Evolutionary conservation across 1,140 invertebrate genomes (phyloP).

Genomic region (Alviniconcha marisindica): DNA sequence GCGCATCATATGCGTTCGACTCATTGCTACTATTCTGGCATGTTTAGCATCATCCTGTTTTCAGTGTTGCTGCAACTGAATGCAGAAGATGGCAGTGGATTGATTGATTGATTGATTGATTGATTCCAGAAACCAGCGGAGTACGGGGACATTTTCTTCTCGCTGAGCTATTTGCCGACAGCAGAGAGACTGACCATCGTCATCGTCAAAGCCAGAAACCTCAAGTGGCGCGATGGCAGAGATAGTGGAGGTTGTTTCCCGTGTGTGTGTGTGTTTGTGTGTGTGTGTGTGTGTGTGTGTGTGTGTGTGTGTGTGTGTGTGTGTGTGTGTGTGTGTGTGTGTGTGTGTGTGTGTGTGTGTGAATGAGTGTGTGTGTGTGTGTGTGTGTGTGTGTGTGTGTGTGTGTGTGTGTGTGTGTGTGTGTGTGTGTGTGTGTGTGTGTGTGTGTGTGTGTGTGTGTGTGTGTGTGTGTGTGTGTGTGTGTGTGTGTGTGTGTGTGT

Average conservation of each 20-base stretch:
- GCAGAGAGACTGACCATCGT: slow-evolving; percentile 87
- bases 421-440: neutral
- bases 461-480: slow-evolving; percentile 27
- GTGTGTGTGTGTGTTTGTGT: neutral
- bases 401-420: neutral
- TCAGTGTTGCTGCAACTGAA: too few species aligned
- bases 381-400: neutral
- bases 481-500: neutral
- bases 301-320: neutral
- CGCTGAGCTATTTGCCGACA: slow-evolving; percentile 86
- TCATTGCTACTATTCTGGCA: too few species aligned
- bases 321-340: neutral
- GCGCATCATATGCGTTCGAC: too few species aligned
- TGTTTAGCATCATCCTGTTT: too few species aligned
- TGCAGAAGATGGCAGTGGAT: neutral
- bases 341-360: neutral
- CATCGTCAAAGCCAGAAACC: slow-evolving; percentile 86
- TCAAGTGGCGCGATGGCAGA: slow-evolving; percentile 77
- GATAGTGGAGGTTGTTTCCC: slow-evolving; percentile 64
- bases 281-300: neutral
- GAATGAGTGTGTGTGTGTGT: slow-evolving; percentile 13
- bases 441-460: neutral
- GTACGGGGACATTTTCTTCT: slow-evolving; percentile 86
- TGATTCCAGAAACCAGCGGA: slow-evolving; percentile 75
- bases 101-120: neutral